phyloP scores from a whole-genome alignment of 2,888 invertebrate genomes.

The Girardia tigrina region DNA sequence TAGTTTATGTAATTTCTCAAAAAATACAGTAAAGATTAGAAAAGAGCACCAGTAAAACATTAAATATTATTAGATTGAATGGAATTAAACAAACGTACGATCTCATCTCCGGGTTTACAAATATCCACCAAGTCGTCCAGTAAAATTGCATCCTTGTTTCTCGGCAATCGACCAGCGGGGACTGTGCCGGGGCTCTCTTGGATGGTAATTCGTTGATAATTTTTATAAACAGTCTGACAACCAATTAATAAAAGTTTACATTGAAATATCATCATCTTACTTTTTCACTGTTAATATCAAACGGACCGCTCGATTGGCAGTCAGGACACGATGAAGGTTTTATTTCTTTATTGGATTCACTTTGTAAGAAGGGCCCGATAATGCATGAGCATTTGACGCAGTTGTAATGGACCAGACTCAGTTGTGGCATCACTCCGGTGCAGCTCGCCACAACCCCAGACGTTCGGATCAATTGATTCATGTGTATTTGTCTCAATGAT shows the following conservation, averaged over 20 bases:
- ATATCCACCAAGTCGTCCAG: constrained; percentile 84
- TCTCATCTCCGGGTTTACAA: constrained; percentile 95
- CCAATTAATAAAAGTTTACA: constrained; percentile 2
- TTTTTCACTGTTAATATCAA: constrained; percentile 87
- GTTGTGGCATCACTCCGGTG: constrained; percentile 71
- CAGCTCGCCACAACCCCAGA: constrained; percentile 86
- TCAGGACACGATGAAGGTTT: constrained; percentile 92
- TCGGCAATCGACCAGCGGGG: constrained; percentile 85
- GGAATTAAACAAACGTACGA: constrained; percentile 54
- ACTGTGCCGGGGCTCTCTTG: constrained; percentile 96
- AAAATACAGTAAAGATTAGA: too few species aligned
- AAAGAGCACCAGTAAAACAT: constrained; percentile 25
- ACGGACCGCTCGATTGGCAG: constrained; percentile 87
- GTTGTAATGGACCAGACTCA: constrained; percentile 87
- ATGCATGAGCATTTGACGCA: constrained; percentile 87
- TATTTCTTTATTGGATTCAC: constrained; percentile 70
- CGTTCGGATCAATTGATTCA: constrained; percentile 74
- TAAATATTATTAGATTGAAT: neutral
- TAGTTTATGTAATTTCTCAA: too few species aligned
- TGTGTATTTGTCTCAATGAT: constrained; percentile 60
- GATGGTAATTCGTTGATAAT: constrained; percentile 89
- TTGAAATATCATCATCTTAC: constrained; percentile 40
- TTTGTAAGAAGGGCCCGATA: constrained; percentile 85
- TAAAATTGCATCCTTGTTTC: constrained; percentile 88
- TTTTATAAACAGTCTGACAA: constrained; percentile 79